Conservation (phyloP, 2,113 vertebrate genomes). For the Semnopithecus entellus region DNA sequence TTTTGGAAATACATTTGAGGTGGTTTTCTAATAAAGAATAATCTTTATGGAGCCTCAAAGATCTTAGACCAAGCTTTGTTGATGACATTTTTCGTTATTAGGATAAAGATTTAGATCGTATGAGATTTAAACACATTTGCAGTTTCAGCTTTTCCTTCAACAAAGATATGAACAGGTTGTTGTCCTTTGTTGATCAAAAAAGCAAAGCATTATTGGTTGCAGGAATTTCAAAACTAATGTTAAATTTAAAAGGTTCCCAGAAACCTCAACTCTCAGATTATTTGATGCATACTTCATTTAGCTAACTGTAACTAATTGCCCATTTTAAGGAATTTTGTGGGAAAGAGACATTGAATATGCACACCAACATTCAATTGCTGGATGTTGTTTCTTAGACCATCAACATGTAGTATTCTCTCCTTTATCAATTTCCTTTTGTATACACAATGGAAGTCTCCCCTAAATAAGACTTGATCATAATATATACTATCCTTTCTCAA, state of each 20-base stretch:
- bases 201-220: background rate
- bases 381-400: background rate
- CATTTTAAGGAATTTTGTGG: background rate
- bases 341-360: background rate
- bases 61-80: slow-evolving; percentile 5
- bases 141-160: slow-evolving; percentile 52
- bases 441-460: background rate
- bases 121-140: slow-evolving; percentile 57
- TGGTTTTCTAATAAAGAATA: slow-evolving; percentile 22
- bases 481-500: background rate
- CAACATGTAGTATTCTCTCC: background rate
- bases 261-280: background rate
- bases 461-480: background rate
- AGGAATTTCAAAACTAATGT: slow-evolving; percentile 47
- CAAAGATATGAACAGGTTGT: slow-evolving; percentile 50
- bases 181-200: background rate
- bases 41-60: slow-evolving; percentile 20
- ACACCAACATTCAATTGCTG: background rate
- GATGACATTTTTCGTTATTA: slow-evolving; percentile 49
- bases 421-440: background rate
- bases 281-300: background rate
- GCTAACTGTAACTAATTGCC: background rate
- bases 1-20: slow-evolving; percentile 35
- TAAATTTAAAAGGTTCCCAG: slow-evolving; percentile 8
- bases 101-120: slow-evolving; percentile 59